Evolutionary conservation across 2,888 invertebrate genomes (phyloP).

Genomic region (Dioctria rufipes): DNA sequence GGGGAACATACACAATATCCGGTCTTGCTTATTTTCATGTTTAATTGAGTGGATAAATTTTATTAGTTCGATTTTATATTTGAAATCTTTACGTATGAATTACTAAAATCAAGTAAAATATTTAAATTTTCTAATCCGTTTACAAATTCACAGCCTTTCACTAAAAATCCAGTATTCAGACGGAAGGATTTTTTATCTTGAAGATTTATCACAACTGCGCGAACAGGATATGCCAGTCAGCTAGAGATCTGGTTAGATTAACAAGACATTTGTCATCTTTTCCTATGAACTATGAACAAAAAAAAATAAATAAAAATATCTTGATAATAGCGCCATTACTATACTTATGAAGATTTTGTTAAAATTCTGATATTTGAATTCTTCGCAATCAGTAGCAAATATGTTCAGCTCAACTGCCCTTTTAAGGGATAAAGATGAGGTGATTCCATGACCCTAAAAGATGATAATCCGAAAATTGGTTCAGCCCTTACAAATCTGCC

Average conservation of each 20-base stretch:
- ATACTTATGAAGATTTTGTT: background rate
- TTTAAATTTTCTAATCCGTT: too few relatives aligned
- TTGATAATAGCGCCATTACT: background rate
- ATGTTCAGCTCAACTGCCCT: background rate
- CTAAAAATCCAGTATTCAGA: background rate
- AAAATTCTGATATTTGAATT: background rate
- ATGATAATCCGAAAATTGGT: background rate
- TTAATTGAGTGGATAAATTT: too few relatives aligned
- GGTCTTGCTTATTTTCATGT: too few relatives aligned
- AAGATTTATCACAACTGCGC: background rate
- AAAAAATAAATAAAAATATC: background rate
- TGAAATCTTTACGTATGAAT: too few relatives aligned
- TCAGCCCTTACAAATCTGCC: background rate
- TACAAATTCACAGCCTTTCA: too few relatives aligned
- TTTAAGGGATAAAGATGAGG: background rate
- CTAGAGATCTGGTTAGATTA: background rate
- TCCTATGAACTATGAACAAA: background rate
- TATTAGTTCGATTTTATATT: too few relatives aligned
- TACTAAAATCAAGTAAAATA: too few relatives aligned
- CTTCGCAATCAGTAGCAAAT: constrained; percentile 10
- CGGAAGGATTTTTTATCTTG: background rate
- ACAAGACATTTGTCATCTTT: background rate
- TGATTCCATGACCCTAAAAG: constrained; percentile 10
- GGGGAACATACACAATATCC: too few relatives aligned
- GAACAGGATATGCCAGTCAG: background rate